phyloP scores from a whole-genome alignment of 2,888 invertebrate genomes.

The Himalopsyche japonica region DNA sequence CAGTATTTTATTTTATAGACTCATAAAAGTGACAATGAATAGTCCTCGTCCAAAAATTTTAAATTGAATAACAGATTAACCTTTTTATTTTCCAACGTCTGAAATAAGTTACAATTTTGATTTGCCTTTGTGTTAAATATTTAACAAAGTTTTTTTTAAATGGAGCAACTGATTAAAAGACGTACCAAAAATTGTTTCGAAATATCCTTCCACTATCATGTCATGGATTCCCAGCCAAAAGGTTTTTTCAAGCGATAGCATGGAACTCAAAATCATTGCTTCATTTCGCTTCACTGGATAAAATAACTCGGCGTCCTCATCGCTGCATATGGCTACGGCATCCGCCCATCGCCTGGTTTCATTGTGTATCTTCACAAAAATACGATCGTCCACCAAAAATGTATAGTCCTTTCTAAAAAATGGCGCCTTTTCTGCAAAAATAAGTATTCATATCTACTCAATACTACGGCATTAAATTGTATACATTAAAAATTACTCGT shows the following conservation, averaged over 20 bases:
- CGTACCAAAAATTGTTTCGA: background rate
- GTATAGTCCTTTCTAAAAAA: slow-evolving; percentile 14
- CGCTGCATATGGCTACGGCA: slow-evolving; percentile 9
- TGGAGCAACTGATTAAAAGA: too few species aligned
- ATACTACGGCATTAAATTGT: too few species aligned
- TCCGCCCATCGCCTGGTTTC: background rate
- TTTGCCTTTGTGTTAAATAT: too few species aligned
- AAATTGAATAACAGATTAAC: too few species aligned
- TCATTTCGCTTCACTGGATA: slow-evolving; percentile 3
- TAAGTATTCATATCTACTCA: too few species aligned
- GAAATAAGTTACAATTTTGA: too few species aligned
- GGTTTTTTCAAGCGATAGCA: background rate
- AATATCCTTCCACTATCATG: slow-evolving; percentile 22
- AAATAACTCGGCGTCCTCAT: slow-evolving; percentile 13
- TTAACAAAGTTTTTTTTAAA: too few species aligned
- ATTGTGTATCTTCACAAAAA: slow-evolving; percentile 10
- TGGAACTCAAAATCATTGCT: background rate
- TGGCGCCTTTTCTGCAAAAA: background rate
- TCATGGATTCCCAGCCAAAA: slow-evolving; percentile 13
- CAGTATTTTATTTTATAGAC: too few species aligned
- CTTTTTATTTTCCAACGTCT: too few species aligned
- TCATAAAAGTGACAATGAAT: too few species aligned
- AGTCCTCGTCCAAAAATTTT: too few species aligned
- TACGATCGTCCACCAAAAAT: background rate
- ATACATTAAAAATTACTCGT: too few species aligned